These are phyloP conservation scores for Pachyuromys duprasi DNA, from an alignment of 2,797 vertebrate species.

Conservation along the genomic window DNA sequence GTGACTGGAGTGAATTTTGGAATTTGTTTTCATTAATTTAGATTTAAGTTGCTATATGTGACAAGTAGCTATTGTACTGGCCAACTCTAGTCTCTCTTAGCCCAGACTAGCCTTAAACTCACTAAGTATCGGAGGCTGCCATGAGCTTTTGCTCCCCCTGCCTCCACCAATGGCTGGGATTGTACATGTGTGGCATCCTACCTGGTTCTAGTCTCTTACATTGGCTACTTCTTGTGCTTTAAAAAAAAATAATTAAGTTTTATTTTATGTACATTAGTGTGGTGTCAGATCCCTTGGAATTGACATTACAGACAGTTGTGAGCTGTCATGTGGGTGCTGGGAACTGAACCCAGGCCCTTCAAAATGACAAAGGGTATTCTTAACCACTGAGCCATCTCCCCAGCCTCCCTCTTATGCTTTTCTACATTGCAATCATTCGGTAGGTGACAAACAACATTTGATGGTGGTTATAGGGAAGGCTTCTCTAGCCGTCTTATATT, in stretches of 20 bases:
- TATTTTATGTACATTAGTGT: too few species aligned
- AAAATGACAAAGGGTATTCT: too few species aligned
- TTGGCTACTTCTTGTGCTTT: not conserved
- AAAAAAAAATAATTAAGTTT: not conserved
- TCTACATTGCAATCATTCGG: not conserved
- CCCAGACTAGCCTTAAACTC: not conserved
- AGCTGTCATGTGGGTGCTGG: too few species aligned
- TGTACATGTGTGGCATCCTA: not conserved
- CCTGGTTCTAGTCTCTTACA: not conserved
- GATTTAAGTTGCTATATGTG: conserved; percentile 20
- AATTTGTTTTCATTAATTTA: conserved; percentile 31
- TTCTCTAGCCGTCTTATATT: not conserved
- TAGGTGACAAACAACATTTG: not conserved
- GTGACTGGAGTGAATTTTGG: not conserved
- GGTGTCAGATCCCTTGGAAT: too few species aligned
- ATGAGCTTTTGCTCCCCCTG: not conserved
- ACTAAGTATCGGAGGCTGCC: not conserved
- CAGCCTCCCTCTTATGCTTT: not conserved
- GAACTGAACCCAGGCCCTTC: too few species aligned
- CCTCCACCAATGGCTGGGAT: not conserved
- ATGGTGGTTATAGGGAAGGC: not conserved
- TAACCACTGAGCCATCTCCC: too few species aligned
- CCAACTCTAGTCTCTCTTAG: not conserved
- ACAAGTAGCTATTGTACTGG: not conserved
- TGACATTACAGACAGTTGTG: too few species aligned